phyloP scores from a whole-genome alignment of 2,797 vertebrate species.

The Crocidura indochinensis region DNA sequence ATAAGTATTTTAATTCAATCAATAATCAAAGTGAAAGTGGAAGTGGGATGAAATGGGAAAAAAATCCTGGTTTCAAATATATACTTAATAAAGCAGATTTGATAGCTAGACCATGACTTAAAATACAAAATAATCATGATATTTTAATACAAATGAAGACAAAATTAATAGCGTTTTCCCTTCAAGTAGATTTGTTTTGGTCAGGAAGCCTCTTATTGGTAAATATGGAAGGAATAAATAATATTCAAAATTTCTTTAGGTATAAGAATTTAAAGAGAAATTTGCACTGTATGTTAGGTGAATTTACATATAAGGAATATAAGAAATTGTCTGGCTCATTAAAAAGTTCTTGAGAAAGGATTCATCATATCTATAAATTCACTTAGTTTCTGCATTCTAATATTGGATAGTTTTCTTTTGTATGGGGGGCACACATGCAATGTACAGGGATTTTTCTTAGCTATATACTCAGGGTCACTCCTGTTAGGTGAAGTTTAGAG shows the following conservation, averaged over 20 bases:
- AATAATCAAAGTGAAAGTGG: conserved; percentile 9
- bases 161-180: neutral
- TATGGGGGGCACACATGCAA: no score
- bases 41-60: neutral
- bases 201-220: no score
- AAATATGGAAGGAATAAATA: no score
- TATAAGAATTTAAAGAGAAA: neutral
- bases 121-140: neutral
- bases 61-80: conserved; percentile 32
- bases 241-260: neutral
- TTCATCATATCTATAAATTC: neutral
- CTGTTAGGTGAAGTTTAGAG: no score
- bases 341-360: conserved; percentile 17
- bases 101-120: neutral
- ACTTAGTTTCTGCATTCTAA: conserved; percentile 32
- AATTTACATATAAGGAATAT: conserved; percentile 25
- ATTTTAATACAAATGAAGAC: conserved; percentile 15
- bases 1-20: neutral
- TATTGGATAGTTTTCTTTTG: neutral
- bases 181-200: no score
- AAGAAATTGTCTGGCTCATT: conserved; percentile 11
- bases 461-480: no score
- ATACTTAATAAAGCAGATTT: conserved; percentile 48
- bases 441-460: no score
- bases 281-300: conserved; percentile 13